A percentile compares a stretch with the other conserved stretches of the same genome.
phyloP scores from a whole-genome alignment of 2,797 vertebrate genomes.

The Eulemur mongoz region DNA sequence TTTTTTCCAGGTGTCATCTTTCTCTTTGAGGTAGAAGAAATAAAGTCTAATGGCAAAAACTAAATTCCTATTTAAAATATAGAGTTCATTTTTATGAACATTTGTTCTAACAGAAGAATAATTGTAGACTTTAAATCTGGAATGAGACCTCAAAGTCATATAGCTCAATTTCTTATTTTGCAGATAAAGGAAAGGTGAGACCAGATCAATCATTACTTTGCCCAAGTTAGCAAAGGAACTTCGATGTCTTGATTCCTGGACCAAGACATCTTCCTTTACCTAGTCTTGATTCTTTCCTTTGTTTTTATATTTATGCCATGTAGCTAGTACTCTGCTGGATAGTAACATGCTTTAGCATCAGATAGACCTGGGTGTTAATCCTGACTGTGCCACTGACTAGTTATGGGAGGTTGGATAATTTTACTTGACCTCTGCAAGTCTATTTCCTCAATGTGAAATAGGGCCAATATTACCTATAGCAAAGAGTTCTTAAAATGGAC shows the following conservation, averaged over 20 bases:
- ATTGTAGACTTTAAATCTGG: background rate
- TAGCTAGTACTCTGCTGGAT: background rate
- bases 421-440: background rate
- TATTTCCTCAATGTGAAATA: background rate
- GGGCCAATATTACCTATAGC: background rate
- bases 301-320: background rate
- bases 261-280: background rate
- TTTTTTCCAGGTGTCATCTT: background rate
- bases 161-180: background rate
- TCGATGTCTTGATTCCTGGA: background rate
- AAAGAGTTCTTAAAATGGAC: background rate
- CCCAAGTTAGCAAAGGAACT: background rate
- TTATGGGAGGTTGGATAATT: background rate
- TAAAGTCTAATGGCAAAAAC: background rate
- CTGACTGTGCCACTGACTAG: background rate
- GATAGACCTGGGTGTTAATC: constrained; percentile 17
- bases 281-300: background rate
- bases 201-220: background rate
- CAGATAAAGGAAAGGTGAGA: background rate
- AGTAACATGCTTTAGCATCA: background rate
- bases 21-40: background rate
- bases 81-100: background rate
- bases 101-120: background rate
- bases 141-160: background rate
- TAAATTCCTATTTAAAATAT: background rate